Evolutionary conservation across 2,797 vertebrate species (phyloP).

Genomic region (Urophycis tenuis): DNA sequence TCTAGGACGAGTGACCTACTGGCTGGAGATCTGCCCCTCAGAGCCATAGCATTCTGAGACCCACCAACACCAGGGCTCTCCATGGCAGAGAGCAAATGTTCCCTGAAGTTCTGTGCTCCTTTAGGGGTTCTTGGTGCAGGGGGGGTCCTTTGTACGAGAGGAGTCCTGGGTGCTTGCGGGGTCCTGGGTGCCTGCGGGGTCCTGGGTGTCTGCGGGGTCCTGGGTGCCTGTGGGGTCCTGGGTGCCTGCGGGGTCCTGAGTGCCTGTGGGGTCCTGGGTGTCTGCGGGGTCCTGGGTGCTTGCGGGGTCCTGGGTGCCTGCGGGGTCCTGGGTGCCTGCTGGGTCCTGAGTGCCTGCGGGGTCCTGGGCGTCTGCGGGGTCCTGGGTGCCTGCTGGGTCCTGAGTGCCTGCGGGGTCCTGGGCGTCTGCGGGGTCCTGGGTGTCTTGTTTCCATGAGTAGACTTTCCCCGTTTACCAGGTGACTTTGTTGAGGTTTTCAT

Average conservation of each 20-base stretch:
- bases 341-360: not conserved
- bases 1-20: conserved; percentile 41
- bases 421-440: conserved; percentile 25
- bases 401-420: not conserved
- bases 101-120: conserved; percentile 38
- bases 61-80: conserved; percentile 42
- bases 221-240: conserved; percentile 11
- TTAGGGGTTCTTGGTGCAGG: conserved; percentile 32
- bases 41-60: conserved; percentile 28
- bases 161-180: not conserved
- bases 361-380: not conserved
- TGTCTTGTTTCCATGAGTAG: conserved; percentile 30
- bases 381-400: conserved; percentile 10
- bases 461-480: conserved; percentile 38
- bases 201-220: not conserved
- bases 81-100: conserved; percentile 13
- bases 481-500: conserved; percentile 72
- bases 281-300: not conserved
- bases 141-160: conserved; percentile 12
- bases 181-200: conserved; percentile 42
- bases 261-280: not conserved
- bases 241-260: not conserved
- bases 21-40: conserved; percentile 47
- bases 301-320: not conserved
- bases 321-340: conserved; percentile 5